These are phyloP conservation scores for Fopius arisanus DNA, from an alignment of 1,140 invertebrate species.

Conservation along the genomic window DNA sequence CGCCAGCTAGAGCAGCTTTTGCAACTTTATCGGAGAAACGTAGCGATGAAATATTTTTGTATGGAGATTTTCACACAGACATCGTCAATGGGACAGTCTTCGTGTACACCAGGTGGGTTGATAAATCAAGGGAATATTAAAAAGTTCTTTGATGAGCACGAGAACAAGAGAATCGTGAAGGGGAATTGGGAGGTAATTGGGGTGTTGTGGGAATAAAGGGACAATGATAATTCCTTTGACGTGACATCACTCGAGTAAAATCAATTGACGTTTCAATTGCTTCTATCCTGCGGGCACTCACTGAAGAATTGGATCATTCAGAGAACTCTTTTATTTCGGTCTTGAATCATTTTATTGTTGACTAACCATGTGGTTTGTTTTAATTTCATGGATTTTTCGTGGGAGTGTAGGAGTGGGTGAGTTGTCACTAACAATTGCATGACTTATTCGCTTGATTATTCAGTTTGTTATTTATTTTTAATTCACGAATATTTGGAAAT, in stretches of 20 bases:
- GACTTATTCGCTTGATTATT: background rate
- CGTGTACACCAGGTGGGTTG: constrained; percentile 70
- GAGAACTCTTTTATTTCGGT: background rate
- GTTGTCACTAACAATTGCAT: constrained; percentile 24
- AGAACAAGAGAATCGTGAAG: no score
- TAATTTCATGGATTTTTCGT: constrained; percentile 23
- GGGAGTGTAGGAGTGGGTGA: constrained; percentile 37
- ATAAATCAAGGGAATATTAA: background rate
- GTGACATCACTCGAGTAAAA: constrained; percentile 1
- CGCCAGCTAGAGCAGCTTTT: constrained; percentile 39
- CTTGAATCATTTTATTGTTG: background rate
- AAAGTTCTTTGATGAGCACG: no score
- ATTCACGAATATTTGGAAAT: no score
- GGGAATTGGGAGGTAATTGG: background rate
- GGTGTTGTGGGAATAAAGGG: background rate
- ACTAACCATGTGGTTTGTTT: constrained; percentile 26
- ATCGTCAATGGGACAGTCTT: constrained; percentile 66
- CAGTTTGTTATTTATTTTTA: background rate
- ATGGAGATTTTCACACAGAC: constrained; percentile 64
- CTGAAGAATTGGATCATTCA: background rate
- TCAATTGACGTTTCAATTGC: constrained; percentile 34
- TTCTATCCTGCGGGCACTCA: constrained; percentile 25
- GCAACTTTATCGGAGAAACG: constrained; percentile 44
- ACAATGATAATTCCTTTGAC: constrained; percentile 10
- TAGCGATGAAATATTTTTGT: constrained; percentile 63